Conservation (phyloP, 1,140 invertebrate species). For the Drosophila yakuba region DNA sequence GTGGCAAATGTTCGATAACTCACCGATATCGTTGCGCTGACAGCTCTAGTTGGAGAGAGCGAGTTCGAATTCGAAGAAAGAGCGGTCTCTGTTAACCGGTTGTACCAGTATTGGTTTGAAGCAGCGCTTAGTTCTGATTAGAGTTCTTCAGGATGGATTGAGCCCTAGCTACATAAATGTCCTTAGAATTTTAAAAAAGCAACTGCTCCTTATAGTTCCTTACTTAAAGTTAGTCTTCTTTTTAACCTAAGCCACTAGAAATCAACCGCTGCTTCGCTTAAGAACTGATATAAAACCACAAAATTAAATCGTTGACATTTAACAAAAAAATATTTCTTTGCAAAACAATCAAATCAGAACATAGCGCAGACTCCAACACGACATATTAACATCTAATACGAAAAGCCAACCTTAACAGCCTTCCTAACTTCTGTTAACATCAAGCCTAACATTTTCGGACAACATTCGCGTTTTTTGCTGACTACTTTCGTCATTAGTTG, state of each 20-base stretch:
- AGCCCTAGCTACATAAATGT: neutral
- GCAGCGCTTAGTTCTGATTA: constrained; percentile 1
- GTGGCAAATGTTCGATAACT: neutral
- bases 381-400: neutral
- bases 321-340: neutral
- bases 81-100: neutral
- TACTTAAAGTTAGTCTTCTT: too few relatives aligned
- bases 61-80: neutral
- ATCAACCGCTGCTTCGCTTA: too few relatives aligned
- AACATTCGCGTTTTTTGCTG: constrained; percentile 6
- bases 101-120: neutral
- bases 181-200: too few relatives aligned
- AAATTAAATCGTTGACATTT: neutral
- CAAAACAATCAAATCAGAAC: neutral
- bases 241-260: too few relatives aligned
- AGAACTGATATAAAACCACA: neutral
- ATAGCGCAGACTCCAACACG: neutral
- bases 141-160: neutral
- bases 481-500: constrained; percentile 43
- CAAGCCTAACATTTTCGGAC: neutral
- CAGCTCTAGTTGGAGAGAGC: neutral
- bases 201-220: too few relatives aligned
- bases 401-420: neutral
- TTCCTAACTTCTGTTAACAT: too few relatives aligned
- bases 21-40: neutral